These are phyloP conservation scores for Lycocorax pyrrhopterus DNA, from an alignment of 2,113 vertebrate genomes.

Conservation along the genomic window DNA sequence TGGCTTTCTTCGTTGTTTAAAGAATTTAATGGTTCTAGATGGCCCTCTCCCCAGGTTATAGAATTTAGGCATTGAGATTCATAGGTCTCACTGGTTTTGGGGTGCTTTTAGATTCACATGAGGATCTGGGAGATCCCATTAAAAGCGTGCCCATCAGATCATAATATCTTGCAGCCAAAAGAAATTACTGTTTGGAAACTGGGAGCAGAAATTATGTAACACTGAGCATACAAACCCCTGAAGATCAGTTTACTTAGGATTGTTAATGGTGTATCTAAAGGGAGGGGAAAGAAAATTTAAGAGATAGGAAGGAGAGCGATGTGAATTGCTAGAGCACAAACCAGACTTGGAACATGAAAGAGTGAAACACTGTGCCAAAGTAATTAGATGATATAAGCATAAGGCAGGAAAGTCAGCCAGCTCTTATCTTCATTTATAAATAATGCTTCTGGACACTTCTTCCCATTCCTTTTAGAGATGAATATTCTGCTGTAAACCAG, in stretches of 20 bases:
- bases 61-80: background rate
- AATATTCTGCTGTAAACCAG: slow-evolving; percentile 30
- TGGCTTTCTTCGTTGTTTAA: background rate
- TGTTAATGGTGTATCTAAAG: background rate
- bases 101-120: background rate
- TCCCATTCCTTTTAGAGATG: background rate
- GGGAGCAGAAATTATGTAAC: background rate
- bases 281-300: background rate
- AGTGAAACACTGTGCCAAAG: background rate
- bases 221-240: background rate
- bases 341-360: slow-evolving; percentile 47
- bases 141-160: accelerated
- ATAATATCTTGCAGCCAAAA: background rate
- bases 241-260: background rate
- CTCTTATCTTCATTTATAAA: slow-evolving; percentile 58
- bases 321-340: slow-evolving; percentile 2
- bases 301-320: slow-evolving; percentile 35
- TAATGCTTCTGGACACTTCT: slow-evolving; percentile 31
- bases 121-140: background rate
- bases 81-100: background rate
- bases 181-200: background rate
- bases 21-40: background rate
- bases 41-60: background rate
- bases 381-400: slow-evolving; percentile 58
- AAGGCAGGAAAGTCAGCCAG: slow-evolving; percentile 25